Percentiles rank a stretch among this genome's conserved stretches.
phyloP scores from a whole-genome alignment of 2,113 vertebrate genomes.

The Lynx canadensis region DNA sequence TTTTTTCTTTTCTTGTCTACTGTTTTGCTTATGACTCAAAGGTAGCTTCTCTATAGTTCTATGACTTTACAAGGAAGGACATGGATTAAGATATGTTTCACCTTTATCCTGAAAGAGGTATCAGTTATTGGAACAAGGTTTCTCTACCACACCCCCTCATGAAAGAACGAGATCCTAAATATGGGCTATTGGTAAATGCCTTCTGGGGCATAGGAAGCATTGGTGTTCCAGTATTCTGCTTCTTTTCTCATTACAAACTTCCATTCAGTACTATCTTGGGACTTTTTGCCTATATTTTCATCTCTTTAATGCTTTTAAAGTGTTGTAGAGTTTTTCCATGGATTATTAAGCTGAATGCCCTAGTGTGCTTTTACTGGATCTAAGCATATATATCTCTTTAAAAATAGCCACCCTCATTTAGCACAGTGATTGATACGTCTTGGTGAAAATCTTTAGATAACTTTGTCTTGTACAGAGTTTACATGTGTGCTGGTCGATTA shows the following conservation, averaged over 20 bases:
- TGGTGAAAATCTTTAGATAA: not conserved
- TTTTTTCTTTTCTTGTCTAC: not conserved
- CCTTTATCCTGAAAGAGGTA: not conserved
- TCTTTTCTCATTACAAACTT: not conserved
- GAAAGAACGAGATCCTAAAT: not conserved
- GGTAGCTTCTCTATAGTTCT: not conserved
- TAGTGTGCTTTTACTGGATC: not conserved
- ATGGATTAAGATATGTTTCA: not conserved
- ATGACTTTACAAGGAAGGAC: not conserved
- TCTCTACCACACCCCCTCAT: not conserved
- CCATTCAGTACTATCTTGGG: not conserved
- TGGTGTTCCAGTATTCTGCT: not conserved
- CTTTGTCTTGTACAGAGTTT: not conserved
- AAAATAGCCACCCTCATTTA: not conserved
- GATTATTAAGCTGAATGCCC: not conserved
- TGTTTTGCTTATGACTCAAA: not conserved
- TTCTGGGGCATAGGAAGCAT: not conserved
- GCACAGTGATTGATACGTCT: not conserved
- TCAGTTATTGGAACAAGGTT: not conserved
- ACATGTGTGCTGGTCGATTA: not conserved
- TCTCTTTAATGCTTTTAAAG: slow-evolving; percentile 24
- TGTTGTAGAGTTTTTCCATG: not conserved
- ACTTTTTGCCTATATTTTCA: not conserved
- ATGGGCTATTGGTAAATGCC: not conserved
- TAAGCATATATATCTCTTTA: not conserved